Evolutionary conservation across 1,140 invertebrate genomes (phyloP).

Genomic region (Brachionus paranguensis): DNA sequence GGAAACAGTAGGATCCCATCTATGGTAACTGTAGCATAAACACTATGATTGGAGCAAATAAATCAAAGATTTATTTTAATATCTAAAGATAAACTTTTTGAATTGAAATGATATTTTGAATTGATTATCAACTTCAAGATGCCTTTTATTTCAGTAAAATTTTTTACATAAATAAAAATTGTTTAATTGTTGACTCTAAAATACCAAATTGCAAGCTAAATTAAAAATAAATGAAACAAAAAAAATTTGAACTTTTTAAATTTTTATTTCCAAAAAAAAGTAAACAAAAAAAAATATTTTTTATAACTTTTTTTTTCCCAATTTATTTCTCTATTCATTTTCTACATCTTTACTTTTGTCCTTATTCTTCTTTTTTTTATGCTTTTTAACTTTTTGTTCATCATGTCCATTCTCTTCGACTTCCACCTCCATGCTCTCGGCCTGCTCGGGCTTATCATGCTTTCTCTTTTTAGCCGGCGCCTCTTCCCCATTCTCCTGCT

Average conservation of each 20-base stretch:
- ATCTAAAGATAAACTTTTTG: too few species aligned
- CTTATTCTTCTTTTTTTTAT: slow-evolving; percentile 40
- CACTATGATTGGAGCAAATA: too few species aligned
- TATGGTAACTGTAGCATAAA: too few species aligned
- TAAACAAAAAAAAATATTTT: slow-evolving; percentile 11
- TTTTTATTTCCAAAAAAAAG: slow-evolving; percentile 15
- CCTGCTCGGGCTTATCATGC: background rate
- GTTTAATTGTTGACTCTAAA: too few species aligned
- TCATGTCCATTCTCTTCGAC: slow-evolving; percentile 8
- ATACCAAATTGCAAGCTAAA: too few species aligned
- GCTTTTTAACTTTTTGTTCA: slow-evolving; percentile 29
- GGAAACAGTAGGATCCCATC: too few species aligned
- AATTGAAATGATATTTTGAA: too few species aligned
- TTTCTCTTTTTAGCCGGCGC: slow-evolving; percentile 30
- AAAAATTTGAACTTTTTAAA: background rate
- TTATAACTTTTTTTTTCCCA: background rate
- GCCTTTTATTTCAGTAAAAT: too few species aligned
- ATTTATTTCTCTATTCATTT: background rate
- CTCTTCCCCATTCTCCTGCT: background rate
- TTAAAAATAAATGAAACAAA: background rate
- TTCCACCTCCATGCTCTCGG: background rate
- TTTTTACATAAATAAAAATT: too few species aligned
- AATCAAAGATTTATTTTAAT: too few species aligned
- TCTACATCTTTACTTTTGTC: slow-evolving; percentile 23
- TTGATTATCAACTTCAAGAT: too few species aligned